Evolutionary conservation across 2,797 vertebrate species (phyloP).

Genomic region (Synanceia verrucosa): DNA sequence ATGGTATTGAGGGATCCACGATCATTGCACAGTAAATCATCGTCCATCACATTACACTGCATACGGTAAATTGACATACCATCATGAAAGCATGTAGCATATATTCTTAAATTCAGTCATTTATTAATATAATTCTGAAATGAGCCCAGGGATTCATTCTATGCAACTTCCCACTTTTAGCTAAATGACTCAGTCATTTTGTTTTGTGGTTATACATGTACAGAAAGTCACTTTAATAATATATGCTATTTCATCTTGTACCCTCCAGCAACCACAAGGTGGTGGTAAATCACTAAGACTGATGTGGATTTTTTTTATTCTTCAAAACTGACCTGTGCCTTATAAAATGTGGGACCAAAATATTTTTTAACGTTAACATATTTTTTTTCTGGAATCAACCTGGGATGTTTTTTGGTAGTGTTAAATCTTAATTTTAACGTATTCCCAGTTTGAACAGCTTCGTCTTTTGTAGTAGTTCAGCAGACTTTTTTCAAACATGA

Average conservation of each 20-base stretch:
- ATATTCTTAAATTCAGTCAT: not conserved
- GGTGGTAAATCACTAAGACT: conserved; percentile 56
- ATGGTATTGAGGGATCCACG: not conserved
- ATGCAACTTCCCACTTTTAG: not conserved
- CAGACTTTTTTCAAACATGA: not conserved
- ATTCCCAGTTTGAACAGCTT: not conserved
- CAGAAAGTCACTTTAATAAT: not conserved
- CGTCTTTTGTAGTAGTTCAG: not conserved
- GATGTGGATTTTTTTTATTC: not conserved
- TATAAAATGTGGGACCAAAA: not conserved
- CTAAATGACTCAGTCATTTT: not conserved
- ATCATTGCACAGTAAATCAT: not conserved
- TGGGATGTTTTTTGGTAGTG: not conserved
- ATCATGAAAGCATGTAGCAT: not conserved
- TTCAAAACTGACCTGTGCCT: not conserved
- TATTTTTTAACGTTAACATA: not conserved
- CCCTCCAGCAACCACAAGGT: conserved; percentile 63
- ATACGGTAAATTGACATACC: not conserved
- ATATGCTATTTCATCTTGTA: not conserved
- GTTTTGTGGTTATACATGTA: not conserved
- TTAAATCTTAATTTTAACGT: not conserved
- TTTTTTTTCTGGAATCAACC: not conserved
- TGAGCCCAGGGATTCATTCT: not conserved
- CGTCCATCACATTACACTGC: not conserved
- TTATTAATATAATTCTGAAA: not conserved